These are phyloP conservation scores for Paramisgurnus dabryanus DNA, from an alignment of 2,113 vertebrate genomes.

Conservation along the genomic window DNA sequence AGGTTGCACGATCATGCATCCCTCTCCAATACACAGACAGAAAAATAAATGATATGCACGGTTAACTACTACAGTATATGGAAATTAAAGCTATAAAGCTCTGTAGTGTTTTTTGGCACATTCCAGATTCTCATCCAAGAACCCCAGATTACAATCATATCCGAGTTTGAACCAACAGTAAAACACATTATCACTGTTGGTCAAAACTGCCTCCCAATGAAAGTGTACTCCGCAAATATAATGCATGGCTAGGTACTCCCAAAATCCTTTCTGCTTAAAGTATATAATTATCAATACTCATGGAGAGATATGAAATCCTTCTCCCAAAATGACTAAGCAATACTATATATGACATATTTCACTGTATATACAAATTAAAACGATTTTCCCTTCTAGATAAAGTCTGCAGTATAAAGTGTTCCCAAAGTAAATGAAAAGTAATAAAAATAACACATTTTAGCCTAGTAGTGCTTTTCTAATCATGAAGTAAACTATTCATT, in stretches of 20 bases:
- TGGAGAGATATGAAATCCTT: background rate
- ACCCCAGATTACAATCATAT: background rate
- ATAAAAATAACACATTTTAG: constrained; percentile 9
- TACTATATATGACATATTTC: constrained; percentile 1
- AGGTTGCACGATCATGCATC: background rate
- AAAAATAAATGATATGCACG: background rate
- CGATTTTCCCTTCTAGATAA: background rate
- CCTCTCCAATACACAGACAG: background rate
- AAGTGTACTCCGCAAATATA: background rate
- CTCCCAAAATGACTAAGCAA: background rate
- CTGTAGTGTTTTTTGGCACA: background rate
- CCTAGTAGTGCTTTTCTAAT: background rate
- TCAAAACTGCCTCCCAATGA: background rate
- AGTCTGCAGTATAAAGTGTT: background rate
- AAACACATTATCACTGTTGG: background rate
- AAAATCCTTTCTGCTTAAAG: background rate
- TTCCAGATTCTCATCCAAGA: constrained; percentile 13
- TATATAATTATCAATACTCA: background rate
- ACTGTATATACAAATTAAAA: constrained; percentile 35
- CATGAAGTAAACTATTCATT: background rate
- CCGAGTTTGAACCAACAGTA: background rate
- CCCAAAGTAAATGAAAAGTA: constrained; percentile 17
- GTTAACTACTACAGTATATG: background rate
- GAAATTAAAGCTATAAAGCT: background rate
- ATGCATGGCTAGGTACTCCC: background rate